These are phyloP conservation scores for Hoplias malabaricus DNA, from an alignment of 2,113 vertebrate genomes.

Conservation along the genomic window DNA sequence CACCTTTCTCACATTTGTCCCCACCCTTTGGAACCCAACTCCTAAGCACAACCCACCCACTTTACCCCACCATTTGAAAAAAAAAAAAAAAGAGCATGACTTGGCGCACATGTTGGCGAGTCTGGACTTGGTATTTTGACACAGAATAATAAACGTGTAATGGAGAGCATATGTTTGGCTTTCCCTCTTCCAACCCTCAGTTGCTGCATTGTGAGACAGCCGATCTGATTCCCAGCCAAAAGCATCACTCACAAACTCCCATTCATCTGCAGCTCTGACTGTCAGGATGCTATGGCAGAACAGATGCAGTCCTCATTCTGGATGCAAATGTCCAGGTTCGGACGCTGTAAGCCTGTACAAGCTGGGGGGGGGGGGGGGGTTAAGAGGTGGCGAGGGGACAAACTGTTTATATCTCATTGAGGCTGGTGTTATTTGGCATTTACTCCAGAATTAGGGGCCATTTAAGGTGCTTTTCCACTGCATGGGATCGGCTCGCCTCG, in stretches of 20 bases:
- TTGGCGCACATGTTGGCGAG: constrained; percentile 16
- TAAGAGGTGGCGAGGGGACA: neutral
- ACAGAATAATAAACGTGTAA: constrained; percentile 48
- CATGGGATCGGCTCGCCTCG: too few species aligned
- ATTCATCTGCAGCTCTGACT: neutral
- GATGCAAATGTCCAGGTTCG: constrained; percentile 9
- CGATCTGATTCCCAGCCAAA: constrained; percentile 35
- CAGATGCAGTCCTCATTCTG: constrained; percentile 11
- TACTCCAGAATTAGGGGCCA: too few species aligned
- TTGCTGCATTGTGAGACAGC: neutral
- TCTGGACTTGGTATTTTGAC: constrained; percentile 45
- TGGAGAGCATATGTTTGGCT: constrained; percentile 46
- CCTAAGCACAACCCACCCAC: constrained; percentile 6
- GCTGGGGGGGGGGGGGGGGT: neutral
- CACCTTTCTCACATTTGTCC: neutral
- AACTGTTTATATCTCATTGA: neutral
- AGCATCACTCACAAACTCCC: neutral
- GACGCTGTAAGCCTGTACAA: neutral
- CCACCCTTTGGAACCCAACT: neutral
- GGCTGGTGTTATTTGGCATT: neutral
- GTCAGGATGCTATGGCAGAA: constrained; percentile 1
- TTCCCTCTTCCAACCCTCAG: neutral
- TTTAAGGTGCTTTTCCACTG: too few species aligned
- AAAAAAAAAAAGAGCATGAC: constrained; percentile 17
- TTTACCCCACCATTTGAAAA: neutral